phyloP scores from a whole-genome alignment of 2,797 vertebrate species.

The Ibycter americanus region DNA sequence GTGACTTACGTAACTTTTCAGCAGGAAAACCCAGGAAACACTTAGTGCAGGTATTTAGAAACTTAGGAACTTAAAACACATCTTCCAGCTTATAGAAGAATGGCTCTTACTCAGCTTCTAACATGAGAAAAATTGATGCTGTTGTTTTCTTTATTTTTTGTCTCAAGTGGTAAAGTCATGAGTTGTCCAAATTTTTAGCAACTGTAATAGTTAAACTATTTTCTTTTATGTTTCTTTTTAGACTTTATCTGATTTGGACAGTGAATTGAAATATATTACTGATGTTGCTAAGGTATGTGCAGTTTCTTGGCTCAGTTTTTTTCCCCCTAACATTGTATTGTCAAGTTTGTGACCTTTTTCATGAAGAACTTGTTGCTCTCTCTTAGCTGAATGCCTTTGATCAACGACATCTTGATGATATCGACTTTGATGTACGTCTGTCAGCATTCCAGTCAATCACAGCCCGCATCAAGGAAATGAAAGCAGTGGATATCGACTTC shows the following conservation, averaged over 20 bases:
- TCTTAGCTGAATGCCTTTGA: constrained; percentile 92
- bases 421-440: constrained; percentile 92
- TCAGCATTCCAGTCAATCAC: constrained; percentile 87
- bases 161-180: not conserved
- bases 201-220: not conserved
- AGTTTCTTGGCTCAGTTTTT: not conserved
- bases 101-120: not conserved
- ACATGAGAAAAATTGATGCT: not conserved
- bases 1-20: not conserved
- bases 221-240: constrained; percentile 65
- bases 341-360: not conserved
- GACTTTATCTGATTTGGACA: constrained; percentile 89
- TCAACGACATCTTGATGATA: constrained; percentile 91
- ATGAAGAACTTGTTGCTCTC: not conserved
- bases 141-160: not conserved
- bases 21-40: not conserved
- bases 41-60: not conserved
- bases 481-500: constrained; percentile 84
- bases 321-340: not conserved
- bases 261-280: constrained; percentile 85
- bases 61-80: not conserved
- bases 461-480: constrained; percentile 84
- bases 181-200: not conserved
- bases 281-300: constrained; percentile 87
- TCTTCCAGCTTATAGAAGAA: not conserved